Evolutionary conservation across 2,797 vertebrate genomes (phyloP).

Genomic region (Delichon dasypus): DNA sequence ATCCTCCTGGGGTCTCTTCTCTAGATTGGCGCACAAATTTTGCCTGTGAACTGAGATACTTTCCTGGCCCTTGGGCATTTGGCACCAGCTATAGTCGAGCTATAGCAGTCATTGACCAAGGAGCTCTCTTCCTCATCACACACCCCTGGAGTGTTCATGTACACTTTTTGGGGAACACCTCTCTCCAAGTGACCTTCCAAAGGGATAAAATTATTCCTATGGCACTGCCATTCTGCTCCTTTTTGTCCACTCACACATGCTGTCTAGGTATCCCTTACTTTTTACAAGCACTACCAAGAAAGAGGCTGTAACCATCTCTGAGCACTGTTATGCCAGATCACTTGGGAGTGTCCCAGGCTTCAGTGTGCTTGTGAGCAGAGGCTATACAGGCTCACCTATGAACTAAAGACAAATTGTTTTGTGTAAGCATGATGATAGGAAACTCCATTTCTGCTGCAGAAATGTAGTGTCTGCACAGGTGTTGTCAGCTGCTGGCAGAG

Average conservation of each 20-base stretch:
- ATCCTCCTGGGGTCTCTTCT: neutral
- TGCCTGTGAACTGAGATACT: neutral
- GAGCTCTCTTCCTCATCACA: neutral
- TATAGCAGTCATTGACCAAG: neutral
- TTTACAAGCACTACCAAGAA: neutral
- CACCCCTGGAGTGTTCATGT: rapidly evolving
- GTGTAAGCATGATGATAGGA: neutral
- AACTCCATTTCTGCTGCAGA: neutral
- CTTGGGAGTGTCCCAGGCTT: neutral
- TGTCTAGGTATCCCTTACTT: neutral
- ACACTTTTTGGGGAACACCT: neutral
- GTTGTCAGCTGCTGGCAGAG: neutral
- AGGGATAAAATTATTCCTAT: neutral
- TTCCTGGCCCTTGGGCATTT: rapidly evolving
- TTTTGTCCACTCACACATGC: neutral
- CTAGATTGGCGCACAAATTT: neutral
- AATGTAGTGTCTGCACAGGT: neutral
- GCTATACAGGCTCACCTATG: neutral
- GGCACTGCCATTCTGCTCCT: neutral
- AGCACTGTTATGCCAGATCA: neutral
- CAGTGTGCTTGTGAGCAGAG: neutral
- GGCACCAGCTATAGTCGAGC: neutral
- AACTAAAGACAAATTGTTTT: neutral
- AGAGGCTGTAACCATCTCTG: neutral
- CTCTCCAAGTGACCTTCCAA: neutral